Conservation (phyloP, 2,888 invertebrate species). For the Cotesia congregata region DNA sequence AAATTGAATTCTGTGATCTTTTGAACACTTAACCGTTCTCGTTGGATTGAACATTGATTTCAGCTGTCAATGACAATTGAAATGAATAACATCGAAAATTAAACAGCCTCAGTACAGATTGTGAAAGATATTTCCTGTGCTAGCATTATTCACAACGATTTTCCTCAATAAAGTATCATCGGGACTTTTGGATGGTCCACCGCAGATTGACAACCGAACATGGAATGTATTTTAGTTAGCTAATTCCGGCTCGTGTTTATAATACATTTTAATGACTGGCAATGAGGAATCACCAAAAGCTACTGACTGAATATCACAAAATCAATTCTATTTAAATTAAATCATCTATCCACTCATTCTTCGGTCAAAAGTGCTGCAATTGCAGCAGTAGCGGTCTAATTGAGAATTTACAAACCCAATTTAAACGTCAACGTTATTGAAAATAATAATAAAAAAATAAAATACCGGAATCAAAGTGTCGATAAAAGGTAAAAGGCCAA, state of each 20-base stretch:
- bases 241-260: conserved; percentile 16
- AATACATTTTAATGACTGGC: conserved; percentile 13
- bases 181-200: conserved; percentile 2
- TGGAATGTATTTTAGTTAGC: conserved; percentile 42
- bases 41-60: conserved; percentile 15
- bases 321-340: conserved; percentile 14
- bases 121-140: neutral
- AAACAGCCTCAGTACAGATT: neutral
- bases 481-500: conserved; percentile 49
- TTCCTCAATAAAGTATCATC: conserved; percentile 46
- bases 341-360: neutral
- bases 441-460: conserved; percentile 39
- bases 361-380: neutral
- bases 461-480: conserved; percentile 54
- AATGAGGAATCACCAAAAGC: neutral
- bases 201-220: conserved; percentile 40
- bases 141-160: conserved; percentile 25
- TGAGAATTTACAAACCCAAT: conserved; percentile 35
- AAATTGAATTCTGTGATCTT: neutral
- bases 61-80: conserved; percentile 24
- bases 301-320: conserved; percentile 18
- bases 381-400: conserved; percentile 29
- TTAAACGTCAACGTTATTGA: neutral
- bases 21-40: neutral
- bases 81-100: conserved; percentile 14